These are phyloP conservation scores for Notarius lentiginosus DNA, from an alignment of 2,113 vertebrate species.

Conservation along the genomic window DNA sequence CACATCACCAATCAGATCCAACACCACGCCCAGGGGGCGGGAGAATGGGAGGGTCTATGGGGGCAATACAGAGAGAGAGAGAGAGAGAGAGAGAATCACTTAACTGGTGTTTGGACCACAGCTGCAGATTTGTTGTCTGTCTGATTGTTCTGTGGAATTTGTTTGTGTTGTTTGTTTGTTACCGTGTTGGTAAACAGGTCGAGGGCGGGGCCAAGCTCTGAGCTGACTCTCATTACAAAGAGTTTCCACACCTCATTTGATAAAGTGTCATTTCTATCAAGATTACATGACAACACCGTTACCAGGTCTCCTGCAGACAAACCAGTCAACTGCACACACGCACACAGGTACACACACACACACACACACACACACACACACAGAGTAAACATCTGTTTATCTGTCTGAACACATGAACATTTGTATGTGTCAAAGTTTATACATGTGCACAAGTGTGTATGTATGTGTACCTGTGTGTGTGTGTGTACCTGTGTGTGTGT, in stretches of 20 bases:
- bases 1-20: constrained; percentile 66
- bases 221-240: constrained; percentile 41
- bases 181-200: constrained; percentile 58
- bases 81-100: not conserved
- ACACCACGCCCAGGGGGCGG: constrained; percentile 45
- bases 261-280: not conserved
- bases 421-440: not conserved
- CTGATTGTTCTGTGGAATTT: not conserved
- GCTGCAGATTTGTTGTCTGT: not conserved
- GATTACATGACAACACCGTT: constrained; percentile 45
- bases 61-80: not conserved
- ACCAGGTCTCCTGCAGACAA: constrained; percentile 45
- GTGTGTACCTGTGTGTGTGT: not conserved
- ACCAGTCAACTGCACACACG: constrained; percentile 42
- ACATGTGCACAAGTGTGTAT: not conserved
- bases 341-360: constrained; percentile 25
- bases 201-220: constrained; percentile 46
- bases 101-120: not conserved
- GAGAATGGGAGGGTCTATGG: not conserved
- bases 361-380: constrained; percentile 16
- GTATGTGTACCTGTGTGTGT: no score
- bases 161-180: not conserved
- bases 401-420: not conserved
- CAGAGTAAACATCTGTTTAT: not conserved
- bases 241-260: constrained; percentile 45